Evolutionary conservation across 2,113 vertebrate genomes (phyloP).

Genomic region (Ursus arctos): DNA sequence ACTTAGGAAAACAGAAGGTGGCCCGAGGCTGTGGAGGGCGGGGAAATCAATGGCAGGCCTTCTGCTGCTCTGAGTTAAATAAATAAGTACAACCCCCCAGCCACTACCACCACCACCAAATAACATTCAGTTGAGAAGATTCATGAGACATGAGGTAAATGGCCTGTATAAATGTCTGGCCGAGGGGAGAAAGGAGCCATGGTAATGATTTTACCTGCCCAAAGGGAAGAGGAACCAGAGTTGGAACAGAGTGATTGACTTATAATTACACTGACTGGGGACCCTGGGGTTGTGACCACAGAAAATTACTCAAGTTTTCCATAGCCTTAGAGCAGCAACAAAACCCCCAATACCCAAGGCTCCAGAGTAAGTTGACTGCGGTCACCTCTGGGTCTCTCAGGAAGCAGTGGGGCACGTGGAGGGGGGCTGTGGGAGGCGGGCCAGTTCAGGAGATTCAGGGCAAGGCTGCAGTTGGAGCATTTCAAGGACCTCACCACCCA

Average conservation of each 20-base stretch:
- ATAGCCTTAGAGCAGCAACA: constrained; percentile 7
- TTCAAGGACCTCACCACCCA: background rate
- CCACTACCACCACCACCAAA: background rate
- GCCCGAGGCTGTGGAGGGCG: background rate
- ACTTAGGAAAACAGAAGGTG: background rate
- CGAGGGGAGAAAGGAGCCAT: constrained; percentile 24
- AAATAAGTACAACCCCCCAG: background rate
- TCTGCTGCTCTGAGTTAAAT: constrained; percentile 39
- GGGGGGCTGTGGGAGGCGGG: background rate
- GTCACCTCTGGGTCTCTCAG: background rate
- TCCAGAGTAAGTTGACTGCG: background rate
- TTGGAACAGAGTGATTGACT: constrained; percentile 55
- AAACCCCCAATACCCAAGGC: background rate
- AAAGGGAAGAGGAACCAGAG: constrained; percentile 57
- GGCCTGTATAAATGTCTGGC: background rate
- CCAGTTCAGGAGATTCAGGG: background rate
- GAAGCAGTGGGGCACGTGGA: background rate
- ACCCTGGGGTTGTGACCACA: constrained; percentile 55
- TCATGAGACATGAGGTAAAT: constrained; percentile 26
- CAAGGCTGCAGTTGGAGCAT: background rate
- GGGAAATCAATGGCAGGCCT: background rate
- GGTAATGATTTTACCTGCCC: constrained; percentile 61
- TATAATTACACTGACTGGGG: constrained; percentile 54
- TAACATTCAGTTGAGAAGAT: constrained; percentile 37
- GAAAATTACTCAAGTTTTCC: constrained; percentile 63